These are phyloP conservation scores for Macroglossus sobrinus DNA, from an alignment of 2,113 vertebrate species.

Conservation along the genomic window DNA sequence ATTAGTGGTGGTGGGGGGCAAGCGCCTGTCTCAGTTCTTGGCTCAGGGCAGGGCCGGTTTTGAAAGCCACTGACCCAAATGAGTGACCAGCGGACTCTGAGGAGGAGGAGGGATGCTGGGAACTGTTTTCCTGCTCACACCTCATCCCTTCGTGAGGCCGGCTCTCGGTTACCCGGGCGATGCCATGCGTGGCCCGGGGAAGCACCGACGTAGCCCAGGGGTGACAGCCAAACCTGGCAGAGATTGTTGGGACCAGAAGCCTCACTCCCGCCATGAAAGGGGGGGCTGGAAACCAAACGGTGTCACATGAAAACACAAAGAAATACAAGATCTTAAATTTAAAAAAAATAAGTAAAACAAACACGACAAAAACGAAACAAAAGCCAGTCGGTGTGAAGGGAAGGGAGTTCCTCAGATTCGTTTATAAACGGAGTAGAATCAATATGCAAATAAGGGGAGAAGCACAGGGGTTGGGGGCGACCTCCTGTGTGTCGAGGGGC, in stretches of 20 bases:
- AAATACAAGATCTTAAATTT: background rate
- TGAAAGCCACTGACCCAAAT: background rate
- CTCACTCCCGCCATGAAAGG: background rate
- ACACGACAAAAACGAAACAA: background rate
- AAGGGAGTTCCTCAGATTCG: background rate
- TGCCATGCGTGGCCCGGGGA: too few species aligned
- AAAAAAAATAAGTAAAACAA: background rate
- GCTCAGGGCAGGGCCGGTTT: background rate
- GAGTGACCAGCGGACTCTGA: background rate
- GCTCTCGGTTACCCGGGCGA: constrained; percentile 22
- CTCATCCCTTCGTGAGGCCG: background rate
- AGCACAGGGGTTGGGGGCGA: background rate
- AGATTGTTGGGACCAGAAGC: background rate
- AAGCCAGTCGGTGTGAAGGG: background rate
- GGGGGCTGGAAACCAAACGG: background rate
- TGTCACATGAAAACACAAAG: background rate
- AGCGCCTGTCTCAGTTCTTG: background rate
- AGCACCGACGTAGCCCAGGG: too few species aligned
- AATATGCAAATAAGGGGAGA: background rate
- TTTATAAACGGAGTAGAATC: background rate
- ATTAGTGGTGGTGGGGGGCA: background rate
- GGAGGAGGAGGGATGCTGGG: background rate
- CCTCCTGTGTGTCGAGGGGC: background rate
- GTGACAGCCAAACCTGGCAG: background rate
- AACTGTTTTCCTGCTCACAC: background rate